Evolutionary conservation across 1,140 invertebrate genomes (phyloP).

Genomic region (Pachyrhynchus sulphureomaculatus): DNA sequence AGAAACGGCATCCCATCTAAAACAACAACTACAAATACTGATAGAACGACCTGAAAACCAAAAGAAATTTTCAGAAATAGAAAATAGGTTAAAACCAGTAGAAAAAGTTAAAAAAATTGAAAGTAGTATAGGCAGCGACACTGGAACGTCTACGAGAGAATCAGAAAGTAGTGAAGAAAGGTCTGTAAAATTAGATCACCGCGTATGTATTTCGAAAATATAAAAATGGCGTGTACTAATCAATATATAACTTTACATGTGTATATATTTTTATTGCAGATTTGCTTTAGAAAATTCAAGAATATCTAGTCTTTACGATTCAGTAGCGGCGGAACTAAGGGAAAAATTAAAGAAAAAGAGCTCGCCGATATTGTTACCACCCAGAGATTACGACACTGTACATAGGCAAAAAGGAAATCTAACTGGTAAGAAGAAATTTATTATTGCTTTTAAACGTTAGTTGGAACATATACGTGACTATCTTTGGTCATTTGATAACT

Average conservation of each 20-base stretch:
- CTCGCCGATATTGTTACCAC: constrained; percentile 83
- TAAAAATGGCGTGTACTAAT: neutral
- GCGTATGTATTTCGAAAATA: constrained; percentile 41
- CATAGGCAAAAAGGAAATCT: constrained; percentile 81
- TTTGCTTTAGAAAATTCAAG: constrained; percentile 49
- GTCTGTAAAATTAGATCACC: constrained; percentile 40
- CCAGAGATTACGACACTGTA: constrained; percentile 90
- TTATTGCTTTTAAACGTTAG: neutral
- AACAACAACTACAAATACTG: constrained; percentile 77
- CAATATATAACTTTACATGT: neutral
- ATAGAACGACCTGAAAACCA: constrained; percentile 84
- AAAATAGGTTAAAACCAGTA: constrained; percentile 56
- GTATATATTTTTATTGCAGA: neutral
- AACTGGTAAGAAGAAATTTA: constrained; percentile 53
- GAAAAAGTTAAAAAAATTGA: constrained; percentile 61
- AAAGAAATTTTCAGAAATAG: constrained; percentile 80
- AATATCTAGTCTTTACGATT: constrained; percentile 80
- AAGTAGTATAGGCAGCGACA: constrained; percentile 70
- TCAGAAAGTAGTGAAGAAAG: constrained; percentile 74
- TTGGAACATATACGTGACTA: neutral
- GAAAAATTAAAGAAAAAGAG: constrained; percentile 77
- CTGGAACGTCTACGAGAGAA: constrained; percentile 70
- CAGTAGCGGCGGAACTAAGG: constrained; percentile 85
- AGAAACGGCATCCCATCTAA: constrained; percentile 84
- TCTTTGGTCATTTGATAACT: too few relatives aligned